Evolutionary conservation across 2,888 invertebrate species (phyloP), one percentile per base, ranked within the genome.

Genomic region (Torymus texanus): DNA sequence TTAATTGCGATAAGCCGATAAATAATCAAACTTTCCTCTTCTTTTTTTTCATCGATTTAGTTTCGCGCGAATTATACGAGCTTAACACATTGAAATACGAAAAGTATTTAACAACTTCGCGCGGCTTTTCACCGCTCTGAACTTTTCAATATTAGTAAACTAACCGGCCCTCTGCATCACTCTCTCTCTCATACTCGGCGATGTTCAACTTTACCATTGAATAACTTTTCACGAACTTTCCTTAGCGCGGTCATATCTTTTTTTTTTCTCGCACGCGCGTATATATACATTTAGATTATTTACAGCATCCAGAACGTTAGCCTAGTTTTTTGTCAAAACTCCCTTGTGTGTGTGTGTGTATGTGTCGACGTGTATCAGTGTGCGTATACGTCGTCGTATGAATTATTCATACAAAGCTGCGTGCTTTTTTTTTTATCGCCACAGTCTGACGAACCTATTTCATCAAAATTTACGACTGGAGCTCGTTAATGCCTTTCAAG

Each of bases 381-480:
- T 8, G 4, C 29, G 29, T 8, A 8, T 13, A 50, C 5, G 70
- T 14, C 51, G 50, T n/a, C 16, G 41, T 56, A 56, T 70, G 63
- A 76, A 76, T 76, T 63, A 76, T 76, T 68, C 70, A 70, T 62
- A 24, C 13, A 24, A 75, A 66, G 51, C 66, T 75, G 51, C 65
- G 74, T 58, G 62, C 66, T 41, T 41, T 21, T 21, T 21, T 41
- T 29, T 41, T 41, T 41, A 41, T 41, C 41, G 8, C 8, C 41
- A 41, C 1, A 41, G 41, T 41, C 41, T 51, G 74, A 51, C 74
- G 59, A 51, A 74, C 66, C 74, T 65, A 74, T 74, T 74, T 74
- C 65, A 58, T 53, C 18, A 24, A 41, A 12, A 51, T 62, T 58
- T 24, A 41, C n/a, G 16, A 13, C 10, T 10, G 16, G 0, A 8